Percentiles rank a stretch among this genome's conserved stretches.
These are phyloP conservation scores for Prosopocoilus inquinatus DNA, from an alignment of 2,888 invertebrate species.

Conservation along the genomic window DNA sequence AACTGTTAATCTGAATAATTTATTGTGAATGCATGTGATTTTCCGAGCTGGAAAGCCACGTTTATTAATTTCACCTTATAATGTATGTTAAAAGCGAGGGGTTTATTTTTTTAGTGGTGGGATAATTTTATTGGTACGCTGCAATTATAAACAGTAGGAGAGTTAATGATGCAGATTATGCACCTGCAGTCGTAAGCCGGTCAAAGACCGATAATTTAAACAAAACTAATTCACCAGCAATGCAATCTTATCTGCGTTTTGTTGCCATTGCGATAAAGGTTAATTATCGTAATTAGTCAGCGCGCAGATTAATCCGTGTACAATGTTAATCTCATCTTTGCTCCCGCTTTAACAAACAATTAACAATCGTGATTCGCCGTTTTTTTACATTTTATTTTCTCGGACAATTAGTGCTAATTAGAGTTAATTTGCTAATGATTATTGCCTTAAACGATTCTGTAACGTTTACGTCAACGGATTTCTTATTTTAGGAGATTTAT, in stretches of 20 bases:
- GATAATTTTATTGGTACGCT: neutral
- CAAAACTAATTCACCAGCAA: neutral
- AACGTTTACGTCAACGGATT: no score
- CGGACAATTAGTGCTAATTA: no score
- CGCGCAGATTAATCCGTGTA: neutral
- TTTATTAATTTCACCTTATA: conserved; percentile 1
- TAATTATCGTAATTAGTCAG: conserved; percentile 4
- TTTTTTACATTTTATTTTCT: no score
- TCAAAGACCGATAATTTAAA: conserved; percentile 5
- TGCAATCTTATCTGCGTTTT: neutral
- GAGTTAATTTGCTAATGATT: no score
- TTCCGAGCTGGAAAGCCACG: neutral
- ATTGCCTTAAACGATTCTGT: no score
- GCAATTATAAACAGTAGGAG: conserved; percentile 3
- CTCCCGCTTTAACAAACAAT: no score
- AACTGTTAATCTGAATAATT: no score
- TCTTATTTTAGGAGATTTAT: no score
- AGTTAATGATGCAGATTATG: conserved; percentile 4
- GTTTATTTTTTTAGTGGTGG: conserved; percentile 1
- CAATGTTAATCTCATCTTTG: no score
- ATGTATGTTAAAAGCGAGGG: neutral
- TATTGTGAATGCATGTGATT: no score
- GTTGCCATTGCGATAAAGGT: conserved; percentile 2
- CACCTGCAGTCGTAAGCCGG: neutral
- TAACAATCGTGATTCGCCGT: no score